A percentile compares a stretch with the other conserved stretches of the same genome.
Evolutionary conservation across 1,140 invertebrate genomes (phyloP).

Genomic region (Chelonus insularis): DNA sequence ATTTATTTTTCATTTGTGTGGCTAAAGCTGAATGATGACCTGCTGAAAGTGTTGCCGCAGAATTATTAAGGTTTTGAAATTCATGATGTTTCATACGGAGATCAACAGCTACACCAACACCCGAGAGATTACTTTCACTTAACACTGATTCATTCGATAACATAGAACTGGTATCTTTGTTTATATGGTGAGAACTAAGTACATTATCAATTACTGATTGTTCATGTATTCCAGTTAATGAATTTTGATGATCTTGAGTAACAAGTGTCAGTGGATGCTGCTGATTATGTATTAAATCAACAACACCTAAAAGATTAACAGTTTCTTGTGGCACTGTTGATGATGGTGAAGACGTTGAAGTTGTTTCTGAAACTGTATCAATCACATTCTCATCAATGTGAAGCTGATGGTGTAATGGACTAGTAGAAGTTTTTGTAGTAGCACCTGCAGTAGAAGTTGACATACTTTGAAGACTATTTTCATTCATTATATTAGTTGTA

Average conservation of each 20-base stretch:
- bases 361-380: slow-evolving; percentile 42
- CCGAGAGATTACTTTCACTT: slow-evolving; percentile 38
- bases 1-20: slow-evolving; percentile 59
- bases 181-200: slow-evolving; percentile 53
- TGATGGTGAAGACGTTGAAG: slow-evolving; percentile 33
- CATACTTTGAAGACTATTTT: slow-evolving; percentile 56
- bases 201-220: slow-evolving; percentile 47
- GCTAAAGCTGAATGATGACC: slow-evolving; percentile 54
- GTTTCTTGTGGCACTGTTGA: slow-evolving; percentile 47
- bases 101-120: slow-evolving; percentile 53
- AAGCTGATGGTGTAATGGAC: slow-evolving; percentile 51
- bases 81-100: slow-evolving; percentile 57
- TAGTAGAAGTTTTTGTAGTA: slow-evolving; percentile 34
- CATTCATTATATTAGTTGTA: slow-evolving; percentile 63
- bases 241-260: slow-evolving; percentile 38
- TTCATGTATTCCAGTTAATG: slow-evolving; percentile 50
- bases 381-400: slow-evolving; percentile 49
- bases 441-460: slow-evolving; percentile 38
- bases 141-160: slow-evolving; percentile 46
- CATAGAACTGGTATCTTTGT: slow-evolving; percentile 58
- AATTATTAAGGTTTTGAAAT: slow-evolving; percentile 44
- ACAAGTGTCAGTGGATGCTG: slow-evolving; percentile 47
- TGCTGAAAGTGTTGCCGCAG: slow-evolving; percentile 43
- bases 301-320: slow-evolving; percentile 47
- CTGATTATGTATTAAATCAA: slow-evolving; percentile 52